Percentiles rank a stretch among this genome's conserved stretches.
These are phyloP conservation scores for Scopus umbretta DNA, from an alignment of 2,113 vertebrate genomes.

Conservation along the genomic window DNA sequence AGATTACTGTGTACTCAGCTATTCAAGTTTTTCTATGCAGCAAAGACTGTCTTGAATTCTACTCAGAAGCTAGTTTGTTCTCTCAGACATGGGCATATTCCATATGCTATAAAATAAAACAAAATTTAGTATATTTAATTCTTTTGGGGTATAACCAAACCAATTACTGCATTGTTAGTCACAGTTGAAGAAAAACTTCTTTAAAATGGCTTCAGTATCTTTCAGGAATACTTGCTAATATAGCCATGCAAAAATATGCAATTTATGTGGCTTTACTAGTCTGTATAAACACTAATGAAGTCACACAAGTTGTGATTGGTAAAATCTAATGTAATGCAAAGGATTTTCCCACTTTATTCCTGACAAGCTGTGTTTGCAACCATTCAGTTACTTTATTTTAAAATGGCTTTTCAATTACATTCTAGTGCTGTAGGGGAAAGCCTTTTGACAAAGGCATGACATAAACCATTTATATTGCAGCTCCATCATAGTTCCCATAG, in stretches of 20 bases:
- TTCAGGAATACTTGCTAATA: neutral
- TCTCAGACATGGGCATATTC: neutral
- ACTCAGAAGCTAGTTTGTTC: neutral
- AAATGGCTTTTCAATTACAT: constrained; percentile 82
- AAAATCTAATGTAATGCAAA: constrained; percentile 25
- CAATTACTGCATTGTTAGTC: neutral
- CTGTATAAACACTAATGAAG: neutral
- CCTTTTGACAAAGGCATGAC: constrained; percentile 74
- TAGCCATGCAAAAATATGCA: neutral
- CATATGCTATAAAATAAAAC: neutral
- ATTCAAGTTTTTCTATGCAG: neutral
- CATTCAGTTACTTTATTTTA: constrained; percentile 58
- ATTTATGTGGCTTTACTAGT: neutral
- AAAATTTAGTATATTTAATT: neutral
- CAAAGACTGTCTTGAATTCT: neutral
- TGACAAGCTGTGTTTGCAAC: constrained; percentile 67
- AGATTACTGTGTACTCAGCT: neutral
- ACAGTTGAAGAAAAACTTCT: neutral
- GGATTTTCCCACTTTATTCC: constrained; percentile 50
- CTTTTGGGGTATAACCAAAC: neutral
- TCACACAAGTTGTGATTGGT: neutral
- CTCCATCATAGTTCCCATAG: constrained; percentile 62
- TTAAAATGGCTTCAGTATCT: neutral
- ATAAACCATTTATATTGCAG: constrained; percentile 81
- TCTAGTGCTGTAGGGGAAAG: constrained; percentile 64